Conservation (phyloP, 2,888 invertebrate genomes). For the Acronicta leporina region DNA sequence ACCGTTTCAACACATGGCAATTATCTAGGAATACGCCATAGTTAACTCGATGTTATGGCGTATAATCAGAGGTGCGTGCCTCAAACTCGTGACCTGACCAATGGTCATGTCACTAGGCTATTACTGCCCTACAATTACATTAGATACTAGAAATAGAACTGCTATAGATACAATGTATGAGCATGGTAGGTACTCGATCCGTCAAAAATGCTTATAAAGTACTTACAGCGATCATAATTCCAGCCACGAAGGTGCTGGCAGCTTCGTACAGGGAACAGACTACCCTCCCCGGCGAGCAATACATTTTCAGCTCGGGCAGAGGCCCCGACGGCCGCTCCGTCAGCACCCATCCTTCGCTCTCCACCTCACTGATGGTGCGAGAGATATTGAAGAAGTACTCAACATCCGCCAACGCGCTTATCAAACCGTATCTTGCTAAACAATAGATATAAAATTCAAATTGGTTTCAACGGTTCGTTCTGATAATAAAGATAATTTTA, state of each 20-base stretch:
- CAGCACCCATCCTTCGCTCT: slow-evolving; percentile 75
- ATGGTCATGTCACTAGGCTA: too few relatives aligned
- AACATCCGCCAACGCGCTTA: slow-evolving; percentile 77
- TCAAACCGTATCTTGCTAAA: slow-evolving; percentile 84
- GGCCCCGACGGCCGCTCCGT: slow-evolving; percentile 76
- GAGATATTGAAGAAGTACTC: slow-evolving; percentile 84
- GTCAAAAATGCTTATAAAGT: neutral
- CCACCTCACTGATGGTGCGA: slow-evolving; percentile 76
- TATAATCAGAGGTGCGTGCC: too few relatives aligned
- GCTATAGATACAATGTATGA: too few relatives aligned
- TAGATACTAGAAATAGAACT: too few relatives aligned
- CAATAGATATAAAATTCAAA: neutral
- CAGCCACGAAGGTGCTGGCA: slow-evolving; percentile 81
- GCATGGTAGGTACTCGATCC: too few relatives aligned
- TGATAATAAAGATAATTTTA: too few relatives aligned
- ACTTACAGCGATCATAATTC: slow-evolving; percentile 82
- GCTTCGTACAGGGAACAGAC: slow-evolving; percentile 82
- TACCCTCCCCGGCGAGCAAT: slow-evolving; percentile 75
- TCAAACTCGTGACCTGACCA: too few relatives aligned
- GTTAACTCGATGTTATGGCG: too few relatives aligned
- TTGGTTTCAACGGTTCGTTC: too few relatives aligned
- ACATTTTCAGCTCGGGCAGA: slow-evolving; percentile 78
- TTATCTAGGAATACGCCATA: too few relatives aligned
- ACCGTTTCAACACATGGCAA: too few relatives aligned
- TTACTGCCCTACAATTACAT: too few relatives aligned